phyloP scores from a whole-genome alignment of 2,888 invertebrate species.

The Automeris io region DNA sequence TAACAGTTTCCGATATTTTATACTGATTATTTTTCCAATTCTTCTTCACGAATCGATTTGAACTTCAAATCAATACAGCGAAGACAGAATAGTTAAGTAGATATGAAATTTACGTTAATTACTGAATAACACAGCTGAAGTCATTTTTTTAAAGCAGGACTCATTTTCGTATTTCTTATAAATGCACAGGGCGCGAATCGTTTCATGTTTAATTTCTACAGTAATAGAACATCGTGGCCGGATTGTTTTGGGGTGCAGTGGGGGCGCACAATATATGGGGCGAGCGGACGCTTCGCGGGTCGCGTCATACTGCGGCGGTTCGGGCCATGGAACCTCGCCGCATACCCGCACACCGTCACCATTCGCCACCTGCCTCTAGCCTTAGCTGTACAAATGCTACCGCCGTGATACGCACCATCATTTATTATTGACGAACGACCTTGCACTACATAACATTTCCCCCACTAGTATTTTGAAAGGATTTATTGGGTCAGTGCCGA shows the following conservation, averaged over 20 bases:
- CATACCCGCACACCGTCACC: conserved; percentile 32
- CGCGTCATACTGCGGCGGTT: conserved; percentile 68
- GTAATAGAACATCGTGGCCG: conserved; percentile 31
- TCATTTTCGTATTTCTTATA: conserved; percentile 9
- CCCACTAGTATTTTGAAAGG: conserved; percentile 27
- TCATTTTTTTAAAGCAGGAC: neutral
- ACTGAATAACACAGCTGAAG: neutral
- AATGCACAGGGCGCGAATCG: conserved; percentile 50
- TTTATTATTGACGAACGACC: conserved; percentile 62
- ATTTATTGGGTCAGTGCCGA: conserved; percentile 43
- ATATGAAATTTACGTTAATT: neutral
- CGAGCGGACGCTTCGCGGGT: conserved; percentile 55
- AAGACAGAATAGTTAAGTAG: neutral
- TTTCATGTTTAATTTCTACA: conserved; percentile 23
- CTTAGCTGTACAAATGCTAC: conserved; percentile 20
- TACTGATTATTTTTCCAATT: neutral
- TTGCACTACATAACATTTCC: conserved; percentile 61
- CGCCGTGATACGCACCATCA: conserved; percentile 51
- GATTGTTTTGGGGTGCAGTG: conserved; percentile 28
- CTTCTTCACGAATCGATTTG: neutral
- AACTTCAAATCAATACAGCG: neutral
- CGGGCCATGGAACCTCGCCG: conserved; percentile 26
- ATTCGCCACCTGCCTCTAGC: conserved; percentile 15
- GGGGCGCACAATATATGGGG: conserved; percentile 25
- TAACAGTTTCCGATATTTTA: neutral